A percentile compares a stretch with the other conserved stretches of the same genome.
phyloP scores from a whole-genome alignment of 2,797 vertebrate genomes.

The Mus minutoides region DNA sequence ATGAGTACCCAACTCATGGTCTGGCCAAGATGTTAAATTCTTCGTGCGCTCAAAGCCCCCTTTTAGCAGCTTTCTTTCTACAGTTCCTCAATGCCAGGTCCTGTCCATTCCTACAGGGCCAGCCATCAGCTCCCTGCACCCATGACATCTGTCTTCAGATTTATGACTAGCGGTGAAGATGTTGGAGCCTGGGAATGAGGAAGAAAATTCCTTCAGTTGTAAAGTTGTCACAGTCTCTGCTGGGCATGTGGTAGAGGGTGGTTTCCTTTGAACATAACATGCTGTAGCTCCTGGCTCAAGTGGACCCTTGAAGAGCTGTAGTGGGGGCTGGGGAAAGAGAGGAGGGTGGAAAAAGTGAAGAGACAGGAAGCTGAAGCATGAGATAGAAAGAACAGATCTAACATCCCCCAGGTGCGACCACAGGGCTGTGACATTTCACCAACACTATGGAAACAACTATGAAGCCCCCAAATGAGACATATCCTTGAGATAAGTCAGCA shows the following conservation, averaged over 20 bases:
- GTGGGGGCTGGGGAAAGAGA: constrained; percentile 4
- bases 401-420: constrained; percentile 60
- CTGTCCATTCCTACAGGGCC: not conserved
- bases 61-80: not conserved
- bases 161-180: not conserved
- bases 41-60: not conserved
- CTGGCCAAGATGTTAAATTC: not conserved
- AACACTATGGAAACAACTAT: constrained; percentile 58
- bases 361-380: constrained; percentile 62
- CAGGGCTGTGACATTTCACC: constrained; percentile 68
- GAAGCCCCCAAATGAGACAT: constrained; percentile 15
- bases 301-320: constrained; percentile 40
- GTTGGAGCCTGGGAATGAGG: not conserved
- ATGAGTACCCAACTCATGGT: too few species aligned
- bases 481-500: not conserved
- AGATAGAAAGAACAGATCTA: constrained; percentile 15
- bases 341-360: constrained; percentile 69
- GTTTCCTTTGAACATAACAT: not conserved
- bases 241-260: not conserved
- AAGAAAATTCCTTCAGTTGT: not conserved
- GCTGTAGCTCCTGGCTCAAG: not conserved
- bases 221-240: not conserved
- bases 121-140: not conserved
- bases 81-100: not conserved
- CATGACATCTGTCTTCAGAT: not conserved